Base-by-base conservation (phyloP, 2,113 vertebrate species). In the Dasypus novemcinctus region DNA sequence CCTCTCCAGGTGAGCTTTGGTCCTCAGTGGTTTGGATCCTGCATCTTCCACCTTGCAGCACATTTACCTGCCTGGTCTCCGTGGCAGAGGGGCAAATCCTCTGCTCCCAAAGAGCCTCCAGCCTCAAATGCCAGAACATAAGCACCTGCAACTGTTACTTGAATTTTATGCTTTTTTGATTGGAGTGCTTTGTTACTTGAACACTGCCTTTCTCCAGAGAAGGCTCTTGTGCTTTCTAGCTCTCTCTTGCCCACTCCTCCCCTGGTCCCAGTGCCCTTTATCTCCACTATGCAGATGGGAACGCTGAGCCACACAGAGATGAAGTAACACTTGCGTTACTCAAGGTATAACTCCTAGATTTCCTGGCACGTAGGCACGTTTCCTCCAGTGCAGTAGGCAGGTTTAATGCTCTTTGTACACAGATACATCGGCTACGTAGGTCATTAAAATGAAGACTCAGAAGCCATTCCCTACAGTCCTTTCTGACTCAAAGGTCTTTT, bases 211-310 rank as follows among this genome's bases (percentile, higher is more conserved):
- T 93, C 82, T 96, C 63, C 11, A 52, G 80, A 97, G 91, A 91
- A 95, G 87, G 52, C 29, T 10, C 15, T 49, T 31, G 93, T 33
- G 79, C 64, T 96, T 86, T 87, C 63, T 54, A 57, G 41, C 31
- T 66, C 69, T 63, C 17, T 69, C 63, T 95, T 36, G 15, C 72
- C 57, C 31, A 38, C 41, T 68, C 57, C 81, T 90, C 41, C 49
- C 59, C 31, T 3, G 7, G 71, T 85, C 81, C 54, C 84, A 18
- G 72, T n/a, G 27, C 71, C 74, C 94, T 41, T 86, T 76, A 29
- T 86, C 46, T 96, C 90, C 91, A 93, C 92, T 92, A 91, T 95
- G 95, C 96, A 97, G 81, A 95, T 36, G 92, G 93, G 79, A 95
- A 72, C 85, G 57, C 91, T 89, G 89, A 87, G 91, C 75, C 84